A percentile compares a stretch with the other conserved stretches of the same genome.
Evolutionary conservation across 1,140 invertebrate genomes (phyloP).

Genomic region (Acarapis woodi): DNA sequence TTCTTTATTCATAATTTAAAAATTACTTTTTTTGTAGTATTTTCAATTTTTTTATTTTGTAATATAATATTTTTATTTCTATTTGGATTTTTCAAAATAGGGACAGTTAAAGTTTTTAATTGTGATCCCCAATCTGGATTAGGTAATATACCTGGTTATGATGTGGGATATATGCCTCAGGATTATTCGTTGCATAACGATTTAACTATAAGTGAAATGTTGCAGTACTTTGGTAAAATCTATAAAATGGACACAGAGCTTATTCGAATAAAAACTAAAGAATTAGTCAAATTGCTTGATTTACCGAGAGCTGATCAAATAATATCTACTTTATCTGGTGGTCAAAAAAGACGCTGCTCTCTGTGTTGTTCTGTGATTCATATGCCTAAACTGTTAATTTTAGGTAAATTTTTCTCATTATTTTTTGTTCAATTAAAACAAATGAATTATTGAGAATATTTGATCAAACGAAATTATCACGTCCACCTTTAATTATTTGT

Average conservation of each 20-base stretch:
- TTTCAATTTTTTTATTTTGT: no score
- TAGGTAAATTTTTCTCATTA: no score
- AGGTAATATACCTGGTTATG: constrained; percentile 11
- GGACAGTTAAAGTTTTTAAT: no score
- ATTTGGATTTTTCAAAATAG: no score
- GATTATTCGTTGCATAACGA: constrained; percentile 70
- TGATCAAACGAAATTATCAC: no score
- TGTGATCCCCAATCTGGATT: not conserved
- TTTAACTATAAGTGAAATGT: constrained; percentile 72
- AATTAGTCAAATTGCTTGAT: constrained; percentile 61
- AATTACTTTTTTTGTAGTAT: no score
- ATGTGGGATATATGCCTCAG: constrained; percentile 14
- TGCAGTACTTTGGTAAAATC: constrained; percentile 82
- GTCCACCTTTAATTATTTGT: no score
- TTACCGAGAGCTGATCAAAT: constrained; percentile 29
- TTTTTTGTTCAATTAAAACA: no score
- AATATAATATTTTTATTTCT: no score
- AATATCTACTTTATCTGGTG: constrained; percentile 32
- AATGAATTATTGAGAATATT: no score
- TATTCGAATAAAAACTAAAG: constrained; percentile 34
- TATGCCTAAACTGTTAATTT: constrained; percentile 62
- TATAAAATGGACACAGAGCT: constrained; percentile 38
- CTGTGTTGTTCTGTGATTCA: constrained; percentile 75
- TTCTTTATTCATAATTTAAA: no score
- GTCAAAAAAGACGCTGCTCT: constrained; percentile 65